phyloP scores from a whole-genome alignment of 2,888 invertebrate genomes.

The Danaus chrysippus region DNA sequence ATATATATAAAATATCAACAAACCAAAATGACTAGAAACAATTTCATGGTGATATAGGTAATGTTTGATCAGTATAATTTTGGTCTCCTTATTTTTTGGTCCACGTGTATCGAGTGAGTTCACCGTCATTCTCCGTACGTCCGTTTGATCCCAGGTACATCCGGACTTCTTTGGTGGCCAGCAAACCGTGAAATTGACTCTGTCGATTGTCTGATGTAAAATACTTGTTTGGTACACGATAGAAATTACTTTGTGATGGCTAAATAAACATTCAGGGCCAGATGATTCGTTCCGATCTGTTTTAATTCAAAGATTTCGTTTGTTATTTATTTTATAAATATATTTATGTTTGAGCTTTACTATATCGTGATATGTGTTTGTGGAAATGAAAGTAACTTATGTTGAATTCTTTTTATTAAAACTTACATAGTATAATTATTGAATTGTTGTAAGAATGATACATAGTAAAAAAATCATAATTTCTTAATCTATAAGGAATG shows the following conservation, averaged over 20 bases:
- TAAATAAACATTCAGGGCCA: slow-evolving; percentile 13
- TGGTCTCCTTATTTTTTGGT: slow-evolving; percentile 26
- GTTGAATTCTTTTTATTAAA: too few relatives aligned
- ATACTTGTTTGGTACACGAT: slow-evolving; percentile 45
- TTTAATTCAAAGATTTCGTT: neutral
- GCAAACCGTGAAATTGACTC: slow-evolving; percentile 67
- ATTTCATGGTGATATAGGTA: slow-evolving; percentile 6
- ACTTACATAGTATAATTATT: too few relatives aligned
- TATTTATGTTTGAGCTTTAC: neutral
- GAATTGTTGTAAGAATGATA: too few relatives aligned
- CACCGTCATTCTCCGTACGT: slow-evolving; percentile 42
- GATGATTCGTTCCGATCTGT: neutral
- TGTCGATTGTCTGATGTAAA: slow-evolving; percentile 59
- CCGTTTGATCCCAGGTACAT: slow-evolving; percentile 48
- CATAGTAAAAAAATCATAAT: neutral
- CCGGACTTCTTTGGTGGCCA: slow-evolving; percentile 51
- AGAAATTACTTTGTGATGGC: slow-evolving; percentile 35
- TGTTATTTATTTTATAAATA: neutral
- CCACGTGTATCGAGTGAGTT: slow-evolving; percentile 41
- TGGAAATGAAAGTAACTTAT: too few relatives aligned
- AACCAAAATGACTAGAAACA: slow-evolving; percentile 1
- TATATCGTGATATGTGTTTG: too few relatives aligned
- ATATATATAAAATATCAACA: neutral
- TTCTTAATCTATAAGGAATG: neutral
- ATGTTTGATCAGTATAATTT: slow-evolving; percentile 19